Evolutionary conservation across 2,113 vertebrate genomes (phyloP).

Genomic region (Grammomys dolichurus): DNA sequence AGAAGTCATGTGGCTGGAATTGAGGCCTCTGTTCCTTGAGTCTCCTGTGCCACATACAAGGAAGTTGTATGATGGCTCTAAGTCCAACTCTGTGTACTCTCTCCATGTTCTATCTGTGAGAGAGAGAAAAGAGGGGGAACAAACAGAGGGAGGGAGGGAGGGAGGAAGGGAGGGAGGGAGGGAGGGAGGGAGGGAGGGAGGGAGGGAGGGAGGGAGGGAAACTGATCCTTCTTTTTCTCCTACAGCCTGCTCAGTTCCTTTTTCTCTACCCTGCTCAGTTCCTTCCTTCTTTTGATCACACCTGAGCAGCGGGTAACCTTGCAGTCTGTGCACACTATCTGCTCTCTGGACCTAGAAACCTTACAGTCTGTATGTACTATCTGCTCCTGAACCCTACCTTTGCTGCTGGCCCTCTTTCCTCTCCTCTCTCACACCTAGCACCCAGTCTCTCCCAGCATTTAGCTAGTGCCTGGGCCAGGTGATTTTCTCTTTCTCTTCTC

Average conservation of each 20-base stretch:
- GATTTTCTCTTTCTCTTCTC: not conserved
- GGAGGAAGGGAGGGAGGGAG: not conserved
- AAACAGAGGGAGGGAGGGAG: not conserved
- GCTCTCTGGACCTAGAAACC: not conserved
- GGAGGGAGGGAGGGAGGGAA: not conserved
- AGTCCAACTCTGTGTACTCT: too few species aligned
- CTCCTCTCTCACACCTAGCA: not conserved
- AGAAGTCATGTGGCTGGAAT: not conserved
- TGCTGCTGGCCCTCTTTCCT: not conserved
- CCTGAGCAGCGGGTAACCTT: not conserved
- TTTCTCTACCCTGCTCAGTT: not conserved
- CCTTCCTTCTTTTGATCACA: not conserved
- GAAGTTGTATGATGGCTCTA: not conserved
- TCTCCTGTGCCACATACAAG: not conserved
- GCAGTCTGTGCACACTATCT: too few species aligned
- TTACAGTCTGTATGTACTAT: not conserved
- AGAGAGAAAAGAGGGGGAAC: too few species aligned
- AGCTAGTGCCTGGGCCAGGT: accelerated
- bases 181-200: too few species aligned
- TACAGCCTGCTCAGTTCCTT: not conserved
- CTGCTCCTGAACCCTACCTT: not conserved
- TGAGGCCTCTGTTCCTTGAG: not conserved
- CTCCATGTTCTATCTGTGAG: not conserved
- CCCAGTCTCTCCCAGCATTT: not conserved
- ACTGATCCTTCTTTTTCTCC: not conserved